Base-by-base conservation (phyloP, 2,888 invertebrate species). In the Ptychoptera contaminata region DNA sequence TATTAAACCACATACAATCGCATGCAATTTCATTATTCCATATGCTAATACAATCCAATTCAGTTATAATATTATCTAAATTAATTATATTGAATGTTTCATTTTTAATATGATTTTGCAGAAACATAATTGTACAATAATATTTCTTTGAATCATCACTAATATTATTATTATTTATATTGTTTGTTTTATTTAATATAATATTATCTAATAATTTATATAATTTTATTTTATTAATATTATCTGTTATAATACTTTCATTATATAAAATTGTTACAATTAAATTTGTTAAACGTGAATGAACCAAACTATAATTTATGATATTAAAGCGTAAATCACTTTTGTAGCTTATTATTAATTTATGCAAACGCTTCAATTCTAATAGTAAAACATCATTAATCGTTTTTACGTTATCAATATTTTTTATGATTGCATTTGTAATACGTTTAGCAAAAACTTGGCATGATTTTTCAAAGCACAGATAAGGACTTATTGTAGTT, bases 361-460 rank as follows among this genome's bases (percentile, higher is more conserved):
- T 72, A 57, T 79, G 78, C 36, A 82, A 62, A 57, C 79, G 77
- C 59, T 77, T 77, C 1, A 78, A 70, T 65, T 82, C 79, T 1
- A 71, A 70, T 55, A 77, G 73, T n/a, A 81, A 59, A 0, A 71
- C 69, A 47, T 74, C 71, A 1, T 73, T 73, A 0, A 73, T 67
- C 48, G 73, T 72, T 0, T 70, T 65, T 50, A 73, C 70, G 14
- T 72, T 71, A 8, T 69, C 67, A 9, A 73, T 57, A 0, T 74
- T 73, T 52, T 74, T 71, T 4, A 70, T 63, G 38, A 82, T 62
- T 0, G 76, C 74, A 46, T 77, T 75, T 0, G 76, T 72, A 56
- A 82, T 75, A 40, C 82, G 68, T 54, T 77, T 79, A 0, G 81
- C 80, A 57, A 80, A 81, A 0, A 82, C 79, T 55, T 73, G 70